Base-by-base conservation (phyloP, 2,888 invertebrate species). In the Nesidiocoris tenuis region DNA sequence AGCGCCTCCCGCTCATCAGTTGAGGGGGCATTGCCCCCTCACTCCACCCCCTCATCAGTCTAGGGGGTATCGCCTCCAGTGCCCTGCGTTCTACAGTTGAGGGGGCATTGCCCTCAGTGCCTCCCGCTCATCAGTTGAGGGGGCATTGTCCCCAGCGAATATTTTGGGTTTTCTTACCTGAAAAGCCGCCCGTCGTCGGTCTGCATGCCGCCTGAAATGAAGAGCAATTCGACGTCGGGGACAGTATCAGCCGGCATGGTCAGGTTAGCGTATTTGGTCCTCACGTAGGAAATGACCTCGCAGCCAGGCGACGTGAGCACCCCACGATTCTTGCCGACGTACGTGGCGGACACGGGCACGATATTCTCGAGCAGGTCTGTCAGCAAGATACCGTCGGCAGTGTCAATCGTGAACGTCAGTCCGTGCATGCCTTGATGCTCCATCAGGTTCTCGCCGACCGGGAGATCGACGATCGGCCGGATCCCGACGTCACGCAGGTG, bases 381-480 rank as follows among this genome's bases (percentile, higher is more conserved):
- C 0, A 63, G 65, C 22, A 57, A 64, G 1, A 77, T 54, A n/a
- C 76, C 65, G 21, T 76, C 77, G 0, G 66, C 64, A 18, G 76
- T 66, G 61, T 80, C 72, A 1, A 83, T 80, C 2, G 82, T 78
- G 75, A 83, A 83, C 25, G 77, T 77, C 39, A 78, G 76, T 16
- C 79, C 79, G 25, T 79, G 79, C 79, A 80, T 79, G 2, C 79
- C 78, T 2, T 77, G 75, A 64, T 90, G 90, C 82, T 90, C 90
- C 81, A 88, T 88, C 1, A 90, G 84, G 77, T 88, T 89, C 64
- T 86, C 85, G 0, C 90, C 90, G 0, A 90, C 90, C 3, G 81
- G 79, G 55, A 90, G 83, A 81, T 90, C 86, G 54, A 85, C 84
- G 25, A 91, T 81, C 0, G 88, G 85, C 0, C 85, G 84, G 39